Base-by-base conservation (phyloP, 2,888 invertebrate species). In the Drosophila prolongata region DNA sequence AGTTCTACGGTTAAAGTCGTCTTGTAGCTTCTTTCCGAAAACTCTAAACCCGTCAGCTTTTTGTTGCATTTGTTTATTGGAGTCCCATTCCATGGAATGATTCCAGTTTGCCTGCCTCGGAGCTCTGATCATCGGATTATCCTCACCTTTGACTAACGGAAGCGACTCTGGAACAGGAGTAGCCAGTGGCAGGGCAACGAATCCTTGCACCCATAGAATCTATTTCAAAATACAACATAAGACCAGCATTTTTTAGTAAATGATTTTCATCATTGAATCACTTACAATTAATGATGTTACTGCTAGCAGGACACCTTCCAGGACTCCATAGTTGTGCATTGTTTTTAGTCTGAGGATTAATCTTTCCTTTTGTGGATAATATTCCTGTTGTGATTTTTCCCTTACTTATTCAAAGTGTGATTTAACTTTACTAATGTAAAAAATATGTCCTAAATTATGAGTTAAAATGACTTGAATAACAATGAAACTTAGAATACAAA, bases 281-380 rank as follows among this genome's bases (percentile, higher is more conserved):
- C 61, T 61, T 14, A 61, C 61, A n/a, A 58, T 14, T 24, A 61
- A 13, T 1, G 19, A 37, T 14, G 34, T 10, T 6, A 34, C 4
- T 11, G 38, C 58, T 30, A 58, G 10, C 10, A 47, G 30, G 10
- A 61, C 3, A 13, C 19, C 13, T 30, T 46, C 11, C 1, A 46
- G 8, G 1, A 40, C 10, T 13, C 13, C 46, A 34, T 34, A 6
- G 46, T 13, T 13, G 13, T 38, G 46, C 61, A 61, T 61, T 2
- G 14, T 57, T 5, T 10, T 37, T 6, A 35, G 8, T 2, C 10
- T 6, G 1, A 8, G 2, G 6, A n/a, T 13, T 38, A 38, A 38
- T 16, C 8, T 13, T 44, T 13, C 11, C 14, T 19, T 53, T 34
- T 6, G 2, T 3, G 3, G 10, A 14, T 16, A 16, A 4, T 1